A percentile compares a stretch with the other conserved stretches of the same genome.
phyloP scores from a whole-genome alignment of 23 tunicate species.

The Halocynthia roretzi region DNA sequence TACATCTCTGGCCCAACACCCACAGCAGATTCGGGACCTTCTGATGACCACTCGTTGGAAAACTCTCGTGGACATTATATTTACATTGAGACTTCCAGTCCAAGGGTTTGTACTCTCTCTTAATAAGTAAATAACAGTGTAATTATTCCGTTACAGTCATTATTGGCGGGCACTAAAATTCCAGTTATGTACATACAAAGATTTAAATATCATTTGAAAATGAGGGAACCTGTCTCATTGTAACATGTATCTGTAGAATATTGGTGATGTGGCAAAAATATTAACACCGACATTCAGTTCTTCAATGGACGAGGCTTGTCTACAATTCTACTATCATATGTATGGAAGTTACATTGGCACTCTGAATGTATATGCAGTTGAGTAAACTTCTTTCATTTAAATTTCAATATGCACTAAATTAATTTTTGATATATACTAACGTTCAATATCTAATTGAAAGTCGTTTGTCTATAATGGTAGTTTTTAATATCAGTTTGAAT shows the following conservation, averaged over 20 bases:
- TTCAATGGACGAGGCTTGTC: slow-evolving; percentile 33
- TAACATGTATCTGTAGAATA: slow-evolving; percentile 27
- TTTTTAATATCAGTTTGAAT: no score
- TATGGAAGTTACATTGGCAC: slow-evolving; percentile 44
- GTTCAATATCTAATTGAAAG: no score
- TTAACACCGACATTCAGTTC: slow-evolving; percentile 35
- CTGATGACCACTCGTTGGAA: slow-evolving; percentile 46
- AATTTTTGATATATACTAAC: no score
- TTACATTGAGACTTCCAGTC: slow-evolving; percentile 53
- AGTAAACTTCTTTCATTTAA: no score
- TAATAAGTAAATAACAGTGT: no score
- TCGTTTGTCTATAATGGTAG: no score
- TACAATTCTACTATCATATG: slow-evolving; percentile 57
- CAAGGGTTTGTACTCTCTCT: neutral
- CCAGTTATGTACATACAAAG: no score
- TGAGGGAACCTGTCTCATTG: neutral
- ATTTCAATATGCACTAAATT: no score
- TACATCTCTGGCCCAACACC: slow-evolving; percentile 29
- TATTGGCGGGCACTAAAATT: no score
- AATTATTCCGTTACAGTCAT: no score
- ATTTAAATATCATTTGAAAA: neutral
- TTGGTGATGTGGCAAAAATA: slow-evolving; percentile 37
- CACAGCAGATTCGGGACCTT: slow-evolving; percentile 45
- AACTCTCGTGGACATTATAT: slow-evolving; percentile 40
- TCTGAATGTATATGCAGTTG: slow-evolving; percentile 17